phyloP scores from a whole-genome alignment of 2,797 vertebrate species.

The Falco peregrinus region DNA sequence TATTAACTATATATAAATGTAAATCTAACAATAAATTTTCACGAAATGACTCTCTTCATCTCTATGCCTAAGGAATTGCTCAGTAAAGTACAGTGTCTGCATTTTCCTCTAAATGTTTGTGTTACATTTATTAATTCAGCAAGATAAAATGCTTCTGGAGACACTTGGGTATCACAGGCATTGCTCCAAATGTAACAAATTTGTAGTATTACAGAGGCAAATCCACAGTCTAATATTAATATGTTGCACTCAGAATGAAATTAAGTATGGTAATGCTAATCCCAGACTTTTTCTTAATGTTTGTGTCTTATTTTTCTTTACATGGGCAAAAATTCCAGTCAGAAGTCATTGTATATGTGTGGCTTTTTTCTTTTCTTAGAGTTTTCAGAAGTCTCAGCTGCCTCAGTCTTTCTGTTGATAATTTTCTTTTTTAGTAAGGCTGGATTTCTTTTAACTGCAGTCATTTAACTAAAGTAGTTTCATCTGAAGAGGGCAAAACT shows the following conservation, averaged over 20 bases:
- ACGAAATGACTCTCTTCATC: conserved; percentile 6
- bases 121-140: conserved; percentile 47
- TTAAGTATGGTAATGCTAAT: neutral
- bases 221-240: neutral
- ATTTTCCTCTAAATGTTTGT: conserved; percentile 1
- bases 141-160: conserved; percentile 19
- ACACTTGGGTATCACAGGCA: neutral
- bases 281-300: neutral
- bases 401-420: neutral
- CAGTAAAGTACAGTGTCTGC: neutral
- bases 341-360: neutral
- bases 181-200: conserved; percentile 4
- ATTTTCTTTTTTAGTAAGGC: neutral
- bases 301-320: neutral
- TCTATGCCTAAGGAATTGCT: neutral
- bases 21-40: neutral
- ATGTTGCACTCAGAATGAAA: neutral
- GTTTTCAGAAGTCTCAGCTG: neutral
- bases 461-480: neutral
- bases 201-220: neutral
- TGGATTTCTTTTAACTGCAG: neutral
- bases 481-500: neutral
- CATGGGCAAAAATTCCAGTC: neutral
- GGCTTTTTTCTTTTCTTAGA: neutral
- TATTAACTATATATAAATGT: neutral